Percentiles rank a stretch among this genome's conserved stretches.
Conservation (phyloP, 2,797 vertebrate species). For the Ctenopoma kingsleyae region DNA sequence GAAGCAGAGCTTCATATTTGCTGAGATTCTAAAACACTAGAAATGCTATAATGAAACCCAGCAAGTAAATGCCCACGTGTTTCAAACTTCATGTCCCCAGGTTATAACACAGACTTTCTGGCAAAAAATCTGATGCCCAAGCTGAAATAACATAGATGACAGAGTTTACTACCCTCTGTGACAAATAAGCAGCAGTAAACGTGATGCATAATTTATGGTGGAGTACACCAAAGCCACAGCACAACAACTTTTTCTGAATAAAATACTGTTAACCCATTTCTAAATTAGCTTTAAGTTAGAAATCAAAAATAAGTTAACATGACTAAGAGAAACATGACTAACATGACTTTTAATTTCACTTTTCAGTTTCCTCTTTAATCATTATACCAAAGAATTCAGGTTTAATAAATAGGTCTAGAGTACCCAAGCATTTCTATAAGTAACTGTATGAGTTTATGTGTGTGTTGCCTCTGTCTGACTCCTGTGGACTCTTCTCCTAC, state of each 20-base stretch:
- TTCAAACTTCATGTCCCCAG: no score
- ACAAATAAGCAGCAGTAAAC: neutral
- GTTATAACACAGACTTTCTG: no score
- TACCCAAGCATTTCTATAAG: conserved; percentile 6
- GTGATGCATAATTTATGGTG: neutral
- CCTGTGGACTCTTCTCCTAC: neutral
- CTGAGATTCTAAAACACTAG: no score
- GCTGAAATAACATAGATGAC: neutral
- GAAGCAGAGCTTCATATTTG: no score
- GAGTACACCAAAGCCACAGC: no score
- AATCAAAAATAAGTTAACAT: neutral
- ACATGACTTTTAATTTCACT: neutral
- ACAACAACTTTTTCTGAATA: no score
- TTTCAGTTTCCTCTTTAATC: neutral
- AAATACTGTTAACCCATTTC: neutral
- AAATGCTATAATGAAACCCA: no score
- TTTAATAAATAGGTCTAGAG: neutral
- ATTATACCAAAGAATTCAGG: neutral
- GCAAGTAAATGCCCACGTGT: no score
- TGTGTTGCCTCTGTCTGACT: conserved; percentile 12
- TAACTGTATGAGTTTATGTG: conserved; percentile 1
- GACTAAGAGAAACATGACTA: neutral
- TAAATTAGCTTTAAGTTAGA: neutral
- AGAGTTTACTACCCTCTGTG: neutral
- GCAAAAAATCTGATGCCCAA: neutral